Conservation (phyloP, 2,888 invertebrate genomes). For the Gastrophysa polygoni region DNA sequence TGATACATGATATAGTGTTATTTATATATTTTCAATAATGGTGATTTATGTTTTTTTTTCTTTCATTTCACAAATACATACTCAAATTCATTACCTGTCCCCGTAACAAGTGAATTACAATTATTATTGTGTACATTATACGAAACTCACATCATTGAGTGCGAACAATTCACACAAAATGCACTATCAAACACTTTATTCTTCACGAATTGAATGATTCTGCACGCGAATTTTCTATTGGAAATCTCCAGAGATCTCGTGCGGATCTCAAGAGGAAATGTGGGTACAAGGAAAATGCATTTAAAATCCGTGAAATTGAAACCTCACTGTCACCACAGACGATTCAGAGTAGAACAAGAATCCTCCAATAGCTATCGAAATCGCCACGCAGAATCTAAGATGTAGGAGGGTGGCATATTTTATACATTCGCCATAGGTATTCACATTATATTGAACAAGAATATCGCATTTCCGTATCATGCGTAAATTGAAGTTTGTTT, state of each 20-base stretch:
- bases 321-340: slow-evolving; percentile 12
- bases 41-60: no score
- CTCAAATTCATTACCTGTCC: no score
- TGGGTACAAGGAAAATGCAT: slow-evolving; percentile 35
- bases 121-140: no score
- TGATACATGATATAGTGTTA: no score
- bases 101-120: no score
- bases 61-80: no score
- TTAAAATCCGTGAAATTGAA: slow-evolving; percentile 33
- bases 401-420: background rate
- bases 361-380: slow-evolving; percentile 20
- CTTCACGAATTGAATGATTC: slow-evolving; percentile 2
- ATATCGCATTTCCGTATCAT: no score
- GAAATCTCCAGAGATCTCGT: slow-evolving; percentile 18
- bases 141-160: background rate
- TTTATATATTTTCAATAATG: no score
- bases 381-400: slow-evolving; percentile 22
- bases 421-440: no score
- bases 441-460: no score
- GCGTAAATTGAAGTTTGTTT: no score
- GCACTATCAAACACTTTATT: background rate
- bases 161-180: slow-evolving; percentile 1
- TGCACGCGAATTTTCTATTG: slow-evolving; percentile 13
- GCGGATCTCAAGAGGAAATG: slow-evolving; percentile 22
- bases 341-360: slow-evolving; percentile 16